A percentile compares a stretch with the other conserved stretches of the same genome.
Evolutionary conservation across 2,113 vertebrate species (phyloP).

Genomic region (Platanista minor): DNA sequence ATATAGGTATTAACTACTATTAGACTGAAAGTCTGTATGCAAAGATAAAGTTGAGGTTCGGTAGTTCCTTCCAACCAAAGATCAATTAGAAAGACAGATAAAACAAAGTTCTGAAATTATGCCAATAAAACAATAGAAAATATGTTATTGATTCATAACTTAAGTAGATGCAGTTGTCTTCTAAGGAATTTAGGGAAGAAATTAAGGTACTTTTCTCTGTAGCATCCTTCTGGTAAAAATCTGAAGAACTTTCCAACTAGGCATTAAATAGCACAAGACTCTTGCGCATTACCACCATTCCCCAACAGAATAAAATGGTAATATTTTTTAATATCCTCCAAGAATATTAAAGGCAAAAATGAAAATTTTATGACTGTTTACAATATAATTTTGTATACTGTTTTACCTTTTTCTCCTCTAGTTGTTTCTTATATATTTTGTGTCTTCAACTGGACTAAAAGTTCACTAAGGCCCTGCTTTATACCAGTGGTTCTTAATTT

Average conservation of each 20-base stretch:
- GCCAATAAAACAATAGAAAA: neutral
- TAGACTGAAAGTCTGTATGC: neutral
- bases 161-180: neutral
- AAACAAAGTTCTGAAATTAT: neutral
- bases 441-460: neutral
- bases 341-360: neutral
- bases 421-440: neutral
- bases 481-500: neutral
- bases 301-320: neutral
- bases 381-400: neutral
- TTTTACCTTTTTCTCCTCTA: neutral
- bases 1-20: neutral
- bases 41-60: neutral
- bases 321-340: neutral
- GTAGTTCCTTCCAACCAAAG: neutral
- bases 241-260: neutral
- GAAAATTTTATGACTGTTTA: neutral
- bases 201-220: neutral
- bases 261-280: neutral
- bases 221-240: neutral
- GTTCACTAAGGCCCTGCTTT: neutral
- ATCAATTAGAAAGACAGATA: neutral
- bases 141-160: neutral
- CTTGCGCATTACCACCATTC: neutral
- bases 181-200: neutral